Evolutionary conservation across 2,113 vertebrate genomes (phyloP).

Genomic region (Neotragus pygmaeus): DNA sequence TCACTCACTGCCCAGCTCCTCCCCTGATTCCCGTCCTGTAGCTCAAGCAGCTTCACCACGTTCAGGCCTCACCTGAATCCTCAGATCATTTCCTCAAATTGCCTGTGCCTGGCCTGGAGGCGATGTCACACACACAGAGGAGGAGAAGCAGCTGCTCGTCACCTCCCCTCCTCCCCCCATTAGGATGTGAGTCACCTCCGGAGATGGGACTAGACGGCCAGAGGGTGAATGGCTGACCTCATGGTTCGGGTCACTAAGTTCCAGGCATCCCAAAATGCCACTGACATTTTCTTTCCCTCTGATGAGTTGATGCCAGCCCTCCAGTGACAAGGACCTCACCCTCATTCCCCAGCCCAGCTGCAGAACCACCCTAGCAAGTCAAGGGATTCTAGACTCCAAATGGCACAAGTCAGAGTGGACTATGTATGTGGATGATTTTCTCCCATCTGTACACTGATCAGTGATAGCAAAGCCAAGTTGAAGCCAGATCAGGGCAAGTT

Average conservation of each 20-base stretch:
- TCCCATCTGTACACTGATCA: neutral
- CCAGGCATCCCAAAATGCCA: conserved; percentile 28
- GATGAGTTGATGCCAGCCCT: neutral
- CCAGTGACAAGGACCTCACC: neutral
- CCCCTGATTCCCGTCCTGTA: neutral
- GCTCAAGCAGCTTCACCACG: neutral
- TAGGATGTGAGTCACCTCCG: neutral
- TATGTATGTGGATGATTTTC: neutral
- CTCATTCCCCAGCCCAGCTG: neutral
- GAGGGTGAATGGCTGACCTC: neutral
- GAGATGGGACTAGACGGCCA: neutral
- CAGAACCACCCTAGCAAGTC: neutral
- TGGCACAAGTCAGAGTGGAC: neutral
- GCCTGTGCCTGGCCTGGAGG: neutral
- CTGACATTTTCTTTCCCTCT: conserved; percentile 12
- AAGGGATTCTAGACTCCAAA: neutral
- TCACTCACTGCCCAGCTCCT: neutral
- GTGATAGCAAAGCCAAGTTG: neutral
- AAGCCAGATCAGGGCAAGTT: neutral
- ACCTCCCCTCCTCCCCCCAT: neutral
- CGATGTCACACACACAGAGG: neutral
- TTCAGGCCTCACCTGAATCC: neutral
- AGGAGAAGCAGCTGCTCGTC: neutral
- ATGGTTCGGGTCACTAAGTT: neutral
- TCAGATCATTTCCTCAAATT: neutral